These are phyloP conservation scores for Blera fallax DNA, from an alignment of 2,888 invertebrate genomes.

Conservation along the genomic window DNA sequence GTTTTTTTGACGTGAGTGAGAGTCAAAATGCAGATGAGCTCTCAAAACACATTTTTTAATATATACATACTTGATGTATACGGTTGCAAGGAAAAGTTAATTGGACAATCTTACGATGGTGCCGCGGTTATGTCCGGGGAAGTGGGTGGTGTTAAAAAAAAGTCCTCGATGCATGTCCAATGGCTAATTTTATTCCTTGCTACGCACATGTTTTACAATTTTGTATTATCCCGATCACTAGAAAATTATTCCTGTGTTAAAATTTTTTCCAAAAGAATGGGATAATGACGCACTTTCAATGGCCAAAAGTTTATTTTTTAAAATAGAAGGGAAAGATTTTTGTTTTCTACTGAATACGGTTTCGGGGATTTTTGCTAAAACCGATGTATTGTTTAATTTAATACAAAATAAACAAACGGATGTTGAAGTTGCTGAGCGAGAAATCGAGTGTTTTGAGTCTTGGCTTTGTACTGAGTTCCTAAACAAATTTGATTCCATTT, in stretches of 20 bases:
- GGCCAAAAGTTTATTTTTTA: background rate
- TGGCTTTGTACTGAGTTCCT: too few relatives aligned
- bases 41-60: slow-evolving; percentile 19
- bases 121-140: slow-evolving; percentile 27
- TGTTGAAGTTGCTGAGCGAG: too few relatives aligned
- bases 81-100: slow-evolving; percentile 19
- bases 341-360: slow-evolving; percentile 12
- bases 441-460: too few relatives aligned
- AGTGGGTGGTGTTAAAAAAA: slow-evolving; percentile 27
- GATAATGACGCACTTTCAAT: slow-evolving; percentile 30
- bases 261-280: slow-evolving; percentile 14
- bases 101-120: slow-evolving; percentile 39
- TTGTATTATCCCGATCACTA: slow-evolving; percentile 7
- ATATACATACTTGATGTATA: slow-evolving; percentile 27
- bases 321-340: slow-evolving; percentile 23
- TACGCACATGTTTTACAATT: slow-evolving; percentile 4
- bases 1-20: slow-evolving; percentile 3
- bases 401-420: too few relatives aligned
- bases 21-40: slow-evolving; percentile 34
- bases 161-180: slow-evolving; percentile 16
- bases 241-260: background rate
- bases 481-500: too few relatives aligned
- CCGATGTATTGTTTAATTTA: background rate
- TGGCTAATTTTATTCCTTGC: slow-evolving; percentile 16
- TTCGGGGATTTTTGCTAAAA: slow-evolving; percentile 18